phyloP scores from a whole-genome alignment of 1,140 invertebrate species.

The Phortica variegata region DNA sequence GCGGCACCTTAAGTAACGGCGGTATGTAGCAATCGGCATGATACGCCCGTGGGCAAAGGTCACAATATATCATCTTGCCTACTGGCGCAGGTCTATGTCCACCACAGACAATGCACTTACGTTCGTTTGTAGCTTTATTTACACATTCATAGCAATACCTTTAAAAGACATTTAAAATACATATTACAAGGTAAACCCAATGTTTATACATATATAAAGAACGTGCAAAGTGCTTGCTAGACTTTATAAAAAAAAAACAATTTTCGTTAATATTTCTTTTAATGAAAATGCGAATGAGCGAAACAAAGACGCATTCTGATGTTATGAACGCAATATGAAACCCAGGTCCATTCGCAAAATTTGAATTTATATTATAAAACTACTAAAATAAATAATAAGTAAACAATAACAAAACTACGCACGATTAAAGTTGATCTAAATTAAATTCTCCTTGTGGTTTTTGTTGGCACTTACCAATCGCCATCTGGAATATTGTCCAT shows the following conservation, averaged over 20 bases:
- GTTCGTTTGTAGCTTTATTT: conserved; percentile 89
- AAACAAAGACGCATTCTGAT: too few species aligned
- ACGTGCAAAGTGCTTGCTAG: conserved; percentile 23
- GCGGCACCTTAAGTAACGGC: conserved; percentile 79
- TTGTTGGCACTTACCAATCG: conserved; percentile 85
- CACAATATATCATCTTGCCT: conserved; percentile 81
- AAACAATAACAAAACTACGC: too few species aligned
- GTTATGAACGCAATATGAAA: too few species aligned
- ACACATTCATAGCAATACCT: conserved; percentile 96
- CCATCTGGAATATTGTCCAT: conserved; percentile 96
- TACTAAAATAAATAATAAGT: too few species aligned
- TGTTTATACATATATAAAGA: background rate
- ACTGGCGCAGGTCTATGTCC: conserved; percentile 63
- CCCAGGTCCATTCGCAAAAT: too few species aligned
- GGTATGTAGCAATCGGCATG: conserved; percentile 91
- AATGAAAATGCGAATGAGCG: too few species aligned
- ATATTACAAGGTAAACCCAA: background rate
- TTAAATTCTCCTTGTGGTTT: too few species aligned
- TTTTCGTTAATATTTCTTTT: too few species aligned
- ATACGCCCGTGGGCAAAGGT: conserved; percentile 86
- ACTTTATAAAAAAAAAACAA: conserved; percentile 15
- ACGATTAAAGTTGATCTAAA: too few species aligned
- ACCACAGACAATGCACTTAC: conserved; percentile 87
- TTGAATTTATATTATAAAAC: too few species aligned
- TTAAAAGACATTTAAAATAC: conserved; percentile 8